Evolutionary conservation across 2,797 vertebrate species (phyloP), one percentile per base, ranked within the genome.

Genomic region (Sebastes cheni): DNA sequence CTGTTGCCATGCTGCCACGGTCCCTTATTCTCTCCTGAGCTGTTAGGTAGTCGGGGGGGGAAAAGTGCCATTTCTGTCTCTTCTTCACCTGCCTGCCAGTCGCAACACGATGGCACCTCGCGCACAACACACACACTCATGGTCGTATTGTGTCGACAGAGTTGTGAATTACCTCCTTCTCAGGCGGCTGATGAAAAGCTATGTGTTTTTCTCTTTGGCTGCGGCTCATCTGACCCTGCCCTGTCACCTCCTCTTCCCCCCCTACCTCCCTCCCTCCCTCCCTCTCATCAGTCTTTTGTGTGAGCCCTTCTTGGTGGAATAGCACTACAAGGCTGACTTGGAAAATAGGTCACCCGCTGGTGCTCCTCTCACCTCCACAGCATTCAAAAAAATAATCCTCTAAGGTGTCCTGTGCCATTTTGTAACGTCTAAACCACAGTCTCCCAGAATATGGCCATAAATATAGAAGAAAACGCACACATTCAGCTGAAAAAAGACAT

Each of bases 81-180:
- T 83, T 91, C 84, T 88, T 82, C 86, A 86, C 90, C 88, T 90
- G 82, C 86, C 91, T 84, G 86, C 86, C 82, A 79, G 77, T 89
- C 92, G 34, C 92, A 92, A 91, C 90, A 68, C 76, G 90, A 87
- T 65, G 82, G 89, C 88, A 80, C 82, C 90, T 93, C 89, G 82
- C 89, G 90, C 89, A 89, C 88, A 58, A 76, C 86, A 72, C 67
- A n/a, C 81, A 67, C 84, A 84, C 78, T 83, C 78, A 34, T 77
- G 74, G 86, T 87, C 81, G 83, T 89, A 88, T 91, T 88, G 91
- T 88, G 89, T 92, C 76, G 84, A 79, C 88, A 73, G 87, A 94
- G 88, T 91, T 95, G 93, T 91, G 92, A 95, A 95, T 94, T 94
- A 94, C 92, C 92, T 91, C 87, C 89, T 91, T 90, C 92, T 91